These are phyloP conservation scores for Drosophila carrolli DNA, from an alignment of 1,140 invertebrate genomes.

Conservation along the genomic window DNA sequence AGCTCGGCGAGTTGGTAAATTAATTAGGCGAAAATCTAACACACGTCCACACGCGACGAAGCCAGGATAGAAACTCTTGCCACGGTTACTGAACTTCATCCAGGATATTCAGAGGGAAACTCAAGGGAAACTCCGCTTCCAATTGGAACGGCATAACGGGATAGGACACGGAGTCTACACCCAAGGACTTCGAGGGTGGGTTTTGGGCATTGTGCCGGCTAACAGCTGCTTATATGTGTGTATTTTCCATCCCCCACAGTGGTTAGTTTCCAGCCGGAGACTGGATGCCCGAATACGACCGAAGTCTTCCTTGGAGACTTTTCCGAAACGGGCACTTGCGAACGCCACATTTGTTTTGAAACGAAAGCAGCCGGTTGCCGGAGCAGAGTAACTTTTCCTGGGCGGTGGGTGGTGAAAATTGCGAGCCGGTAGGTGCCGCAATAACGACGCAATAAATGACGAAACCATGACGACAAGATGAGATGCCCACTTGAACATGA, in stretches of 20 bases:
- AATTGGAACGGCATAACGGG: constrained; percentile 69
- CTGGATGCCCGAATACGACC: constrained; percentile 40
- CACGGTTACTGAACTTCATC: constrained; percentile 69
- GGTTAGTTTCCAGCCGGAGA: constrained; percentile 52
- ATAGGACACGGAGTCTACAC: constrained; percentile 57
- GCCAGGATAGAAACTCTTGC: constrained; percentile 65
- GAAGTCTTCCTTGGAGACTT: constrained; percentile 26
- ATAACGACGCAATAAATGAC: constrained; percentile 83
- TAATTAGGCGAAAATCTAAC: constrained; percentile 12
- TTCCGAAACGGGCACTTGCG: constrained; percentile 1
- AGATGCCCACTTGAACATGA: constrained; percentile 78
- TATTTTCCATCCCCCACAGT: constrained; percentile 58
- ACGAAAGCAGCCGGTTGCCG: constrained; percentile 56
- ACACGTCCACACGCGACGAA: constrained; percentile 64
- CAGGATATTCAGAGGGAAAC: constrained; percentile 51
- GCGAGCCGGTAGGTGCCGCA: constrained; percentile 60
- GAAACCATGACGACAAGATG: constrained; percentile 74
- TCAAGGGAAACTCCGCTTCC: constrained; percentile 49
- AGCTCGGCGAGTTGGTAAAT: background rate
- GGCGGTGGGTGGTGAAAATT: constrained; percentile 16
- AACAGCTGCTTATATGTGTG: constrained; percentile 61
- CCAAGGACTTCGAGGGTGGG: constrained; percentile 38
- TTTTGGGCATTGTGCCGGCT: constrained; percentile 41
- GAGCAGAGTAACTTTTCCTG: constrained; percentile 31
- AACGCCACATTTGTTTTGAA: constrained; percentile 76